Percentiles rank a stretch among this genome's conserved stretches.
Conservation (phyloP, 2,113 vertebrate species). For the Ptilonorhynchus violaceus region DNA sequence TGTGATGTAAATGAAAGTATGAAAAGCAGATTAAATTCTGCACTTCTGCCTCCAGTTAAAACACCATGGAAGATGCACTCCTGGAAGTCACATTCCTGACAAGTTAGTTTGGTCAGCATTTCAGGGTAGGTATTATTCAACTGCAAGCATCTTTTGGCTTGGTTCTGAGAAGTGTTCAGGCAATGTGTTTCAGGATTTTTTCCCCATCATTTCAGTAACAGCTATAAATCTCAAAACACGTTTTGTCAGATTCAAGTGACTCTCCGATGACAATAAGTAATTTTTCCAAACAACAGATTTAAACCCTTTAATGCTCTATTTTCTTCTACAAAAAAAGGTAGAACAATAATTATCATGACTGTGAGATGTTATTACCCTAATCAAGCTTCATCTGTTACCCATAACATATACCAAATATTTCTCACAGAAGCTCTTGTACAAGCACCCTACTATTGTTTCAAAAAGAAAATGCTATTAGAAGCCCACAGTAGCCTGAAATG, state of each 20-base stretch:
- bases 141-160: neutral
- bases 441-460: neutral
- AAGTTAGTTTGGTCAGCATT: neutral
- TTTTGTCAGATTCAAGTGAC: neutral
- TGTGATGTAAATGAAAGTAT: neutral
- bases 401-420: neutral
- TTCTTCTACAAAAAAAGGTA: neutral
- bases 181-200: neutral
- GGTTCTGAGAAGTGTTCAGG: neutral
- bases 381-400: neutral
- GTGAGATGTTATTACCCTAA: neutral
- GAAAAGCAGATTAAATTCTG: neutral
- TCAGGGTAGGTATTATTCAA: neutral
- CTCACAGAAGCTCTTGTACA: neutral
- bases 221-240: neutral
- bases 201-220: neutral
- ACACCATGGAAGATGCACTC: neutral
- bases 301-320: neutral
- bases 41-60: neutral
- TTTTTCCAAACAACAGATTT: neutral
- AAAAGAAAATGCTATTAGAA: neutral
- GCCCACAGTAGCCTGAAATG: neutral
- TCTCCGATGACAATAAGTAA: neutral
- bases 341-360: neutral
- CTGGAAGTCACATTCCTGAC: neutral